A percentile compares a stretch with the other conserved stretches of the same genome.
These are phyloP conservation scores for Drymodes brunneopygia DNA, from an alignment of 2,113 vertebrate genomes.

Conservation along the genomic window DNA sequence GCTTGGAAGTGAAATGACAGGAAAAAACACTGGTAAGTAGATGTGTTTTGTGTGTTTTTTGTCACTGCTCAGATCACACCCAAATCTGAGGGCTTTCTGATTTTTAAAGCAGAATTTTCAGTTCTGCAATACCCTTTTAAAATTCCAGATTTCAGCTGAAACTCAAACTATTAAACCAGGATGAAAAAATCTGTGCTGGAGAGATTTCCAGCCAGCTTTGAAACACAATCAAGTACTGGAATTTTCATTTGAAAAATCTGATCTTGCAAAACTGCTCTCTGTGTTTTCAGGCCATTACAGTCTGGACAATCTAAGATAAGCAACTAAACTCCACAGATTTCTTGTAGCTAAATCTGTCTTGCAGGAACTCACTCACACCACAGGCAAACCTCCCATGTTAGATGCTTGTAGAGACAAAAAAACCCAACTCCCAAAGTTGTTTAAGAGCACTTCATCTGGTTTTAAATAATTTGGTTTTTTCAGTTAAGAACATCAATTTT, in stretches of 20 bases:
- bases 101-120: neutral
- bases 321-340: neutral
- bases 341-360: neutral
- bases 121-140: neutral
- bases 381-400: neutral
- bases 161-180: neutral
- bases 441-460: neutral
- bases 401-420: neutral
- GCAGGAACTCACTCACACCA: neutral
- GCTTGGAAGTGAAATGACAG: neutral
- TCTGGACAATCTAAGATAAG: neutral
- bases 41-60: neutral
- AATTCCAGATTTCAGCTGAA: conserved; percentile 19
- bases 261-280: neutral
- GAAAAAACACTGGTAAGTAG: neutral
- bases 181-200: neutral
- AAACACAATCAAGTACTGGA: neutral
- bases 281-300: neutral
- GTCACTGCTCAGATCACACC: neutral
- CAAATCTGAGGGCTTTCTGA: neutral
- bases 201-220: neutral
- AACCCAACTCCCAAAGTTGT: fast-evolving
- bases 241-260: conserved; percentile 17
- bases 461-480: neutral
- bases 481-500: neutral